Evolutionary conservation across 2,797 vertebrate genomes (phyloP).

Genomic region (Geotria australis): DNA sequence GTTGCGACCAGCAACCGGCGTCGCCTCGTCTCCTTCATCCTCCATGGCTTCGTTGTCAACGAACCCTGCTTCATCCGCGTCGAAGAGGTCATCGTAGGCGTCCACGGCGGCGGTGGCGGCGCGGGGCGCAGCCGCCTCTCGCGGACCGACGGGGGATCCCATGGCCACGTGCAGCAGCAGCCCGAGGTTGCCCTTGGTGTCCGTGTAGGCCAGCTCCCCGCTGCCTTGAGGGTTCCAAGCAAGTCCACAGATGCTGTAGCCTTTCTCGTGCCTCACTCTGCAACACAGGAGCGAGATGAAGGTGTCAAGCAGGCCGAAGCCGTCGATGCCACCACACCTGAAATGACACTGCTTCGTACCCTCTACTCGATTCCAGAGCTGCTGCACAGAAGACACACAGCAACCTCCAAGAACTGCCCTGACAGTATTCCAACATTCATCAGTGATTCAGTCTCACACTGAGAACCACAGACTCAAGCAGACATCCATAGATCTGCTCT

Average conservation of each 20-base stretch:
- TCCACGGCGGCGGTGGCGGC: conserved; percentile 3
- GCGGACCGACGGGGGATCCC: not conserved
- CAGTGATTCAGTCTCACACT: too few relatives aligned
- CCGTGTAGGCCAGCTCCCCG: conserved; percentile 44
- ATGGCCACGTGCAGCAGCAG: conserved; percentile 34
- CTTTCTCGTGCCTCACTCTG: conserved; percentile 72
- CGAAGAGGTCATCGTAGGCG: conserved; percentile 47
- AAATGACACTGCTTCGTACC: too few relatives aligned
- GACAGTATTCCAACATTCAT: too few relatives aligned
- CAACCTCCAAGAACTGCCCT: too few relatives aligned
- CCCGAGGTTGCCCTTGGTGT: conserved; percentile 59
- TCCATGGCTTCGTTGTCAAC: conserved; percentile 11
- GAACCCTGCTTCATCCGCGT: conserved; percentile 23
- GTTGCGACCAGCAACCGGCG: conserved; percentile 16
- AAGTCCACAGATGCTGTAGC: conserved; percentile 42
- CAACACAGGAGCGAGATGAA: conserved; percentile 1
- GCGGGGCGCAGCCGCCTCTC: not conserved
- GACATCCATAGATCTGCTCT: too few relatives aligned
- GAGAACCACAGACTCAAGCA: too few relatives aligned
- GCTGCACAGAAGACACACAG: too few relatives aligned
- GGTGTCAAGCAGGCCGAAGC: too few relatives aligned
- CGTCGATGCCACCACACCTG: too few relatives aligned
- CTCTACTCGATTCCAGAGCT: too few relatives aligned
- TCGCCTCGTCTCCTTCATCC: conserved; percentile 14
- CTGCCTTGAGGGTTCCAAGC: conserved; percentile 45